Evolutionary conservation across 2,888 invertebrate genomes (phyloP).

Genomic region (Elmis aenea): DNA sequence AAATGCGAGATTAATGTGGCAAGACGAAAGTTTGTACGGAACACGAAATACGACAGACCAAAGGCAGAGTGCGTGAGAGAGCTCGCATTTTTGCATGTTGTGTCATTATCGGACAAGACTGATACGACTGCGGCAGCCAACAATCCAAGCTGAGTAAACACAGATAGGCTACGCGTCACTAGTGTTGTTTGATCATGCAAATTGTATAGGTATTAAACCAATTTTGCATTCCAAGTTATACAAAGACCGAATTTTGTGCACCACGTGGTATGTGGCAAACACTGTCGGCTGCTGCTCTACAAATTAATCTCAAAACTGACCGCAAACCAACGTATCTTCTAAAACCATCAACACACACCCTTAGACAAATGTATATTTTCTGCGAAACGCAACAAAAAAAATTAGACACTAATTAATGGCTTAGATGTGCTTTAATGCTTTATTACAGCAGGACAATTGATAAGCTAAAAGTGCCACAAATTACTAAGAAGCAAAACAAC

Average conservation of each 20-base stretch:
- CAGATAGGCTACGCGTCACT: conserved; percentile 43
- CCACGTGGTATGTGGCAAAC: conserved; percentile 18
- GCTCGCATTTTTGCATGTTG: conserved; percentile 37
- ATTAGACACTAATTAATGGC: too few species aligned
- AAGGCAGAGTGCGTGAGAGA: conserved; percentile 7
- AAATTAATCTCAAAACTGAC: too few species aligned
- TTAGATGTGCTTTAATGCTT: too few species aligned
- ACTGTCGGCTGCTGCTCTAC: too few species aligned
- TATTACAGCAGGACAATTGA: too few species aligned
- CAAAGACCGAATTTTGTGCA: conserved; percentile 29
- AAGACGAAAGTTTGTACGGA: conserved; percentile 7
- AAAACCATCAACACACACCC: too few species aligned
- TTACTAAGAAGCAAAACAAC: too few species aligned
- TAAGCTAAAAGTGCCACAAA: too few species aligned
- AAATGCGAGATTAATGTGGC: conserved; percentile 32
- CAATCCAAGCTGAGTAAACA: conserved; percentile 46
- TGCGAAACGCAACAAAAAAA: too few species aligned
- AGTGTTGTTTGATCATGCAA: conserved; percentile 46
- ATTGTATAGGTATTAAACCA: conserved; percentile 48
- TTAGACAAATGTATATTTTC: too few species aligned
- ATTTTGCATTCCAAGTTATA: conserved; percentile 43
- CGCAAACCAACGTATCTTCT: too few species aligned
- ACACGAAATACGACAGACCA: not conserved
- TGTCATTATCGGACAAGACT: conserved; percentile 36
- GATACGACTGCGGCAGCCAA: conserved; percentile 25